Percentiles rank a stretch among this genome's conserved stretches.
Conservation (phyloP, 1,140 invertebrate species). For the Neotoxoptera formosana region DNA sequence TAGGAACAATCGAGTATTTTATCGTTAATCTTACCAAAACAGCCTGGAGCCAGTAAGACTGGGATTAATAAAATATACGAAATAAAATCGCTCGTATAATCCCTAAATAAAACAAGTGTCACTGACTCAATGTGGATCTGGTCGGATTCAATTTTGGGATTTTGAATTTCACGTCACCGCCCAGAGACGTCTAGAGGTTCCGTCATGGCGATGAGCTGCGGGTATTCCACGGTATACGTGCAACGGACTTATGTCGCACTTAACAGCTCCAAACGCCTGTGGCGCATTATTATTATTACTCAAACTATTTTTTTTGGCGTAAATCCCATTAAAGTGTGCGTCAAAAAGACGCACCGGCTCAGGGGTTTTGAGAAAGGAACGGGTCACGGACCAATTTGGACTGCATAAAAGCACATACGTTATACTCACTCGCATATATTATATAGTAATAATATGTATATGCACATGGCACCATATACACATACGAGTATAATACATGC, state of each 20-base stretch:
- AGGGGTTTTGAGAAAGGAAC: not conserved
- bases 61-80: not conserved
- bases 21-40: not conserved
- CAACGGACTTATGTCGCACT: not conserved
- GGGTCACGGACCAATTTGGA: constrained; percentile 10
- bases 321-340: not conserved
- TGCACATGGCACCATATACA: too few species aligned
- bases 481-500: not conserved
- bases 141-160: not conserved
- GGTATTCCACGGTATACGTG: not conserved
- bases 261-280: not conserved
- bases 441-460: not conserved
- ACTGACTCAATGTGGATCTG: not conserved
- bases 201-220: too few species aligned
- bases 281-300: not conserved
- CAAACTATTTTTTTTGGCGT: not conserved
- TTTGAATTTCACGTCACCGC: not conserved
- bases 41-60: not conserved
- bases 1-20: not conserved
- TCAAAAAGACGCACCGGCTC: not conserved
- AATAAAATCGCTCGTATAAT: not conserved
- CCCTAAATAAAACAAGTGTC: not conserved
- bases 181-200: not conserved
- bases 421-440: not conserved
- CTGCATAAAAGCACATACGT: not conserved